Evolutionary conservation across 2,797 vertebrate genomes (phyloP).

Genomic region (Onychomys arenicola): DNA sequence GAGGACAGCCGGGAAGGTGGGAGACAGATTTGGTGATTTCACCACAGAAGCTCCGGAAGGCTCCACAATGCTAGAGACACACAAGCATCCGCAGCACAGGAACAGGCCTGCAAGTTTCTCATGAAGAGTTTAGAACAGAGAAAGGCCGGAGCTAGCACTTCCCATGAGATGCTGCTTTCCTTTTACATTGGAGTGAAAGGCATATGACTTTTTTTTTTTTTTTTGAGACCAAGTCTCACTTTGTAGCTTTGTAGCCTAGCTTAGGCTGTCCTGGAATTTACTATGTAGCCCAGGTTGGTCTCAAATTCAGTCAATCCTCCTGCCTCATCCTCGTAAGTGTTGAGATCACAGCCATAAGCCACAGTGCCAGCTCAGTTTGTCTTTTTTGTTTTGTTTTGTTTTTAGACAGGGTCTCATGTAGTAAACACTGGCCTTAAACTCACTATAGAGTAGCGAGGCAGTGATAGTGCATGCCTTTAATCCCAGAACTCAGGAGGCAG

Average conservation of each 20-base stretch:
- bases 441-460: neutral
- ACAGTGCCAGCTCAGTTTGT: neutral
- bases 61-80: neutral
- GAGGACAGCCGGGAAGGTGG: neutral
- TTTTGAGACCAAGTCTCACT: neutral
- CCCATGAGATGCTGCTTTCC: neutral
- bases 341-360: neutral
- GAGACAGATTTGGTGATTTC: neutral
- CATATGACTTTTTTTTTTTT: neutral
- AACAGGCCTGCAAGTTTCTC: neutral
- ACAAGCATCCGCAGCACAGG: neutral
- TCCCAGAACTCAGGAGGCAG: neutral
- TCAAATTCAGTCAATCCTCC: neutral
- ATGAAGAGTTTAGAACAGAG: neutral
- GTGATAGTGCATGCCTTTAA: neutral
- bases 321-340: neutral
- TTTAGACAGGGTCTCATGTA: neutral
- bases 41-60: neutral
- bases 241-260: neutral
- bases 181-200: constrained; percentile 13
- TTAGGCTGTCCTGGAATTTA: neutral
- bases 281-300: neutral
- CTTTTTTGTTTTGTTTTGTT: neutral
- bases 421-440: neutral
- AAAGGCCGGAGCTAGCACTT: neutral